Evolutionary conservation across 2,888 invertebrate species (phyloP).

Genomic region (Andrena flavipes): DNA sequence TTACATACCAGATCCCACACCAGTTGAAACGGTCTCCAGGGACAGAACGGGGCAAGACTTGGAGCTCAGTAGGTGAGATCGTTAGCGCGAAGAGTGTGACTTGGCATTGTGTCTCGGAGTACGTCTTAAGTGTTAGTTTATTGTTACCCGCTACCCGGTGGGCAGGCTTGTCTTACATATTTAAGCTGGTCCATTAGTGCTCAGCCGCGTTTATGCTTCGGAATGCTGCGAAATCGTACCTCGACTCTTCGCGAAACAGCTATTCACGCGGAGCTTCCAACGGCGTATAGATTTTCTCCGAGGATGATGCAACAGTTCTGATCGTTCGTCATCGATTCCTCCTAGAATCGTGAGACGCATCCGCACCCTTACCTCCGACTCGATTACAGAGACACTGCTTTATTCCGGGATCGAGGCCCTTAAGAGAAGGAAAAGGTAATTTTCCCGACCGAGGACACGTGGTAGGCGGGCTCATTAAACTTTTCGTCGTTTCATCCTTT

Average conservation of each 20-base stretch:
- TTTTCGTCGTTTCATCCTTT: constrained; percentile 82
- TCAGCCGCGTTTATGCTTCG: constrained; percentile 60
- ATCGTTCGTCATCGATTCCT: neutral
- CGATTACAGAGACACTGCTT: constrained; percentile 1
- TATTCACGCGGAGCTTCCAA: neutral
- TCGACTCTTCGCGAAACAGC: neutral
- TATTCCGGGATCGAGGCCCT: constrained; percentile 24
- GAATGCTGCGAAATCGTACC: constrained; percentile 53
- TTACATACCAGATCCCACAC: constrained; percentile 12
- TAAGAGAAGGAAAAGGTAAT: constrained; percentile 52
- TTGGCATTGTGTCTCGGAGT: constrained; percentile 81
- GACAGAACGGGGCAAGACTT: constrained; percentile 46
- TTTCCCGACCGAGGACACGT: constrained; percentile 57
- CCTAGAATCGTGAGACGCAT: neutral
- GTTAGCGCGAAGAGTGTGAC: constrained; percentile 83
- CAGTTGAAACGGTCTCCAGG: constrained; percentile 30
- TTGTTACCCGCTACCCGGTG: constrained; percentile 83
- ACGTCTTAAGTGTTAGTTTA: constrained; percentile 83
- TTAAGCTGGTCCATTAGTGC: constrained; percentile 80
- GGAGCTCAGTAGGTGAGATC: constrained; percentile 79
- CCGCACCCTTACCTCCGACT: neutral
- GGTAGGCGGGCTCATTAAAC: constrained; percentile 80
- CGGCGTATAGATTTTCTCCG: neutral
- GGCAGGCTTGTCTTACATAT: constrained; percentile 80
- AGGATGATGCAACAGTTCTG: neutral